Evolutionary conservation across 1,140 invertebrate species (phyloP).

Genomic region (Macrobrachium nipponense): DNA sequence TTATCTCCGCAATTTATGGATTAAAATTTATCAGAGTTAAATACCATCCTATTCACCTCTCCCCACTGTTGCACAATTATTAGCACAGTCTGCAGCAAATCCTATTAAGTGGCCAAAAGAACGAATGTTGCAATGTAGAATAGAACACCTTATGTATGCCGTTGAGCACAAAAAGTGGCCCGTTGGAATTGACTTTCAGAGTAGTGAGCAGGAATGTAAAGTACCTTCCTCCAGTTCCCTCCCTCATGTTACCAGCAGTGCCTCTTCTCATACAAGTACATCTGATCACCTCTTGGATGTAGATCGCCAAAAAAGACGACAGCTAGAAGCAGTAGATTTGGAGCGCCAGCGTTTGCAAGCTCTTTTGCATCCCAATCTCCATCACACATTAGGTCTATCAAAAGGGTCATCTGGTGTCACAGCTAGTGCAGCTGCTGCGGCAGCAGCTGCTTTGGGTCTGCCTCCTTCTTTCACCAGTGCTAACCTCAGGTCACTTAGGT

Average conservation of each 20-base stretch:
- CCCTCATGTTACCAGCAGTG: conserved; percentile 13
- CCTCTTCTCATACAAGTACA: conserved; percentile 13
- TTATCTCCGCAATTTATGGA: too few relatives aligned
- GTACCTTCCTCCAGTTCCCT: background rate
- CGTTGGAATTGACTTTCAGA: conserved; percentile 59
- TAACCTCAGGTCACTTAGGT: conserved; percentile 49
- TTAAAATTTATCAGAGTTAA: too few relatives aligned
- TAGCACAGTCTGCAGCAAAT: conserved; percentile 65
- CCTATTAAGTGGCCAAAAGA: conserved; percentile 65
- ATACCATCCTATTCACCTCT: too few relatives aligned
- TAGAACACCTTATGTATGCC: conserved; percentile 65
- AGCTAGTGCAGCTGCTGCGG: conserved; percentile 26
- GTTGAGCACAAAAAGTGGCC: conserved; percentile 64
- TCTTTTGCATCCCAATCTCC: conserved; percentile 61
- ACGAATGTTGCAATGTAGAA: conserved; percentile 60
- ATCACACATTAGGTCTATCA: conserved; percentile 55
- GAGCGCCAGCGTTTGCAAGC: conserved; percentile 60
- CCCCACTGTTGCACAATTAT: conserved; percentile 65
- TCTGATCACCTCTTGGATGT: conserved; percentile 25
- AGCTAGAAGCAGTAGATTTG: conserved; percentile 39
- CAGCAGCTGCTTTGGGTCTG: conserved; percentile 36
- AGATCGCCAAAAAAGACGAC: conserved; percentile 42
- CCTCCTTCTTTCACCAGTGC: conserved; percentile 34
- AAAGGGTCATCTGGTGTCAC: conserved; percentile 40
- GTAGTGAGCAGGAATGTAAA: conserved; percentile 50